Conservation (phyloP, 2,797 vertebrate genomes). For the Acanthopagrus latus region DNA sequence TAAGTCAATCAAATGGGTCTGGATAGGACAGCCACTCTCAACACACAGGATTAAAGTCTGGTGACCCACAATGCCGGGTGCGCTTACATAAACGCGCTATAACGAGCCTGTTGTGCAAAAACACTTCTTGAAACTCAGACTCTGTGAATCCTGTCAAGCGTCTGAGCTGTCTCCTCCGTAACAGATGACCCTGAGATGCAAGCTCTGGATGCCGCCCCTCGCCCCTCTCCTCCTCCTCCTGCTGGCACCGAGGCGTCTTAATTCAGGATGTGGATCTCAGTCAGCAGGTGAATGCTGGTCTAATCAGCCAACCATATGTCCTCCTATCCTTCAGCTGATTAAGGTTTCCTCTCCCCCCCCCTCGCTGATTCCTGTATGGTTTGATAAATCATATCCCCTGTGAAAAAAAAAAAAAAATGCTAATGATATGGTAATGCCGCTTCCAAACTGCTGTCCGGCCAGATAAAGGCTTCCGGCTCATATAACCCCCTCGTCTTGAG, state of each 20-base stretch:
- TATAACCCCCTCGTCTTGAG: slow-evolving; percentile 40
- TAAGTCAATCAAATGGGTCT: slow-evolving; percentile 81
- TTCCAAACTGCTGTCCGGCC: slow-evolving; percentile 58
- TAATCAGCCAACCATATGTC: slow-evolving; percentile 81
- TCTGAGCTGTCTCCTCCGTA: slow-evolving; percentile 22
- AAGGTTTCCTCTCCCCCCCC: slow-evolving; percentile 57
- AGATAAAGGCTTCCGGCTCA: slow-evolving; percentile 53
- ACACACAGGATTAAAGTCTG: slow-evolving; percentile 71
- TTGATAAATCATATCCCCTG: slow-evolving; percentile 76
- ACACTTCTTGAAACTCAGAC: slow-evolving; percentile 27
- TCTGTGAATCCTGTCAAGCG: neutral
- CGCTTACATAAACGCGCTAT: slow-evolving; percentile 59
- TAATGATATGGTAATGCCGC: slow-evolving; percentile 66
- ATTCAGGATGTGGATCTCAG: slow-evolving; percentile 76
- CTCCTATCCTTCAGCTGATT: slow-evolving; percentile 71
- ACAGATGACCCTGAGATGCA: slow-evolving; percentile 53
- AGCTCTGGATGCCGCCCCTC: slow-evolving; percentile 36
- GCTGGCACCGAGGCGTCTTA: slow-evolving; percentile 71
- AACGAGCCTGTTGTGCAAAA: slow-evolving; percentile 53
- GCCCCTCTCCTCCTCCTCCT: slow-evolving; percentile 21
- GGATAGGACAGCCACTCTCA: slow-evolving; percentile 64
- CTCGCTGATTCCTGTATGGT: slow-evolving; percentile 67
- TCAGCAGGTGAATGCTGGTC: slow-evolving; percentile 77
- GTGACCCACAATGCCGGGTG: slow-evolving; percentile 64
- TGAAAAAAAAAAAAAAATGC: slow-evolving; percentile 61